Percentiles rank a stretch among this genome's conserved stretches.
Evolutionary conservation across 1,140 invertebrate genomes (phyloP).

Genomic region (Rhynchophorus ferrugineus): DNA sequence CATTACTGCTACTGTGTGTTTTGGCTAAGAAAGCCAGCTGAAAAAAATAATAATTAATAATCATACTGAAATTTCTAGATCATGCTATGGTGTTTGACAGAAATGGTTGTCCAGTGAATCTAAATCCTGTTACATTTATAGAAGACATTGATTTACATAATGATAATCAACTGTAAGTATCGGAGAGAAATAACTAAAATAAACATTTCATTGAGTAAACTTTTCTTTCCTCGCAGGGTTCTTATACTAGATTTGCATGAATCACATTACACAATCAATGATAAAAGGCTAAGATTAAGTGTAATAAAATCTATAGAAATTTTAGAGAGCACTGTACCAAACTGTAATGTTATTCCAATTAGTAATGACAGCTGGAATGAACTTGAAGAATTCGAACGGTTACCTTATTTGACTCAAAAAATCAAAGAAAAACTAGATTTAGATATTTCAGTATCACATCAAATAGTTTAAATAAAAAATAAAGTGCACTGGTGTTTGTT

Average conservation of each 20-base stretch:
- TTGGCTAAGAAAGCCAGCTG: neutral
- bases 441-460: constrained; percentile 16
- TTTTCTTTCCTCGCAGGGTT: constrained; percentile 40
- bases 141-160: constrained; percentile 40
- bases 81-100: constrained; percentile 45
- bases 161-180: constrained; percentile 44
- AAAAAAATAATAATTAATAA: neutral
- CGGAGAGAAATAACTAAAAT: neutral
- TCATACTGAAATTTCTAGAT: constrained; percentile 42
- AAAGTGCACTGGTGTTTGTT: too few relatives aligned
- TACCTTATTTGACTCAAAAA: constrained; percentile 44
- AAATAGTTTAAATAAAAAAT: constrained; percentile 7
- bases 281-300: constrained; percentile 33
- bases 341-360: constrained; percentile 40
- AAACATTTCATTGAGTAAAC: constrained; percentile 10
- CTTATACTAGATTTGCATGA: constrained; percentile 37
- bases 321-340: constrained; percentile 35
- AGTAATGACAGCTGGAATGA: constrained; percentile 38
- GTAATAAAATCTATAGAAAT: constrained; percentile 36
- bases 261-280: constrained; percentile 41
- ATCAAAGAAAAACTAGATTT: constrained; percentile 32
- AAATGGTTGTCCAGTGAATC: constrained; percentile 44
- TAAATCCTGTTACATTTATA: constrained; percentile 36
- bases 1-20: neutral
- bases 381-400: constrained; percentile 43